phyloP scores from a whole-genome alignment of 2,797 vertebrate genomes.

The Sciurus carolinensis region DNA sequence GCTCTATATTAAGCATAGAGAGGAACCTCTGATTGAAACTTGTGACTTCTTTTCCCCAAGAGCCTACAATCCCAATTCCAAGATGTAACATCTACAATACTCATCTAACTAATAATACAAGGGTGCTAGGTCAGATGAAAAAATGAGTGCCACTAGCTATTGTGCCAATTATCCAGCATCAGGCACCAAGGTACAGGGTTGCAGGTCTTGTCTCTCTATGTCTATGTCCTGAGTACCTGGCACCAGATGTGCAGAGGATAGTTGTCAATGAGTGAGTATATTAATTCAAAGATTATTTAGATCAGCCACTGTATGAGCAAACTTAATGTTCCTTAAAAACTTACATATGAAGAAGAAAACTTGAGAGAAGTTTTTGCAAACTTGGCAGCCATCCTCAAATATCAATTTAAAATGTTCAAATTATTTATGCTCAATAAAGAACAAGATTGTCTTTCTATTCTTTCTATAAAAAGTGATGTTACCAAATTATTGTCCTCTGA shows the following conservation, averaged over 20 bases:
- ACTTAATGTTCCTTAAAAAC: not conserved
- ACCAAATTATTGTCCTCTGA: not conserved
- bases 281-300: not conserved
- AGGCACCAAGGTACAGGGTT: not conserved
- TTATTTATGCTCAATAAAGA: not conserved
- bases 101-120: not conserved
- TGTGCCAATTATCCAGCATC: not conserved
- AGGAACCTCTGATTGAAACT: not conserved
- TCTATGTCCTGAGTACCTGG: too few species aligned
- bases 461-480: not conserved
- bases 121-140: not conserved
- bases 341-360: not conserved
- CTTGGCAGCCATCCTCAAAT: not conserved
- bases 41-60: not conserved
- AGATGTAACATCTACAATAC: not conserved
- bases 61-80: not conserved
- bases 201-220: not conserved
- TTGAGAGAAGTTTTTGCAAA: not conserved
- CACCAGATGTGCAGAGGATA: rapidly evolving
- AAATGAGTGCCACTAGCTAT: not conserved
- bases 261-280: not conserved
- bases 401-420: not conserved
- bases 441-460: not conserved
- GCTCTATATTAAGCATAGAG: not conserved
- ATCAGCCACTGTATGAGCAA: not conserved